A percentile compares a stretch with the other conserved stretches of the same genome.
phyloP scores from a whole-genome alignment of 2,113 vertebrate genomes.

The Brachypodius melanocephalos region DNA sequence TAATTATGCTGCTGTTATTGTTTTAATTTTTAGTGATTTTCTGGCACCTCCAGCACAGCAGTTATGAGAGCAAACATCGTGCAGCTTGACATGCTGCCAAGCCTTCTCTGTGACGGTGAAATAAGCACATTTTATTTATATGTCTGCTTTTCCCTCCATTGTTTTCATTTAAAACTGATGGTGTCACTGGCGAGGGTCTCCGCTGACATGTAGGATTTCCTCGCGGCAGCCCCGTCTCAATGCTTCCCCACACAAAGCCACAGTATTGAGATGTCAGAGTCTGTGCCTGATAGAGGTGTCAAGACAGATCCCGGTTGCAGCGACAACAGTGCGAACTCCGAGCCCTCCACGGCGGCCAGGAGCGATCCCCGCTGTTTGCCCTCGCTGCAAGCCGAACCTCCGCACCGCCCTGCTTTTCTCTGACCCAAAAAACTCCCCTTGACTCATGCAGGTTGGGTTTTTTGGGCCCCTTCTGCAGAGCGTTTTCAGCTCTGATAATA shows the following conservation, averaged over 20 bases:
- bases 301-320: neutral
- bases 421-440: neutral
- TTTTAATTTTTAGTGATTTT: conserved; percentile 14
- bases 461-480: neutral
- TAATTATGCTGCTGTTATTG: neutral
- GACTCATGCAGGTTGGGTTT: accelerated
- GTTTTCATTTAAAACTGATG: neutral
- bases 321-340: neutral
- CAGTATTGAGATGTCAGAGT: conserved; percentile 59
- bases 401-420: neutral
- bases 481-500: neutral
- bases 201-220: conserved; percentile 40
- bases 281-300: conserved; percentile 53
- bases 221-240: neutral
- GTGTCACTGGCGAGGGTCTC: conserved; percentile 38
- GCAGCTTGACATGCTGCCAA: neutral
- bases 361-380: neutral
- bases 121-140: conserved; percentile 10
- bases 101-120: neutral
- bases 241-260: conserved; percentile 18
- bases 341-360: neutral
- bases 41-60: conserved; percentile 13
- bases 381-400: neutral
- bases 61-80: neutral
- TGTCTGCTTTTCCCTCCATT: neutral